These are phyloP conservation scores for Volucella bombylans DNA, from an alignment of 2,888 invertebrate species.

Conservation along the genomic window DNA sequence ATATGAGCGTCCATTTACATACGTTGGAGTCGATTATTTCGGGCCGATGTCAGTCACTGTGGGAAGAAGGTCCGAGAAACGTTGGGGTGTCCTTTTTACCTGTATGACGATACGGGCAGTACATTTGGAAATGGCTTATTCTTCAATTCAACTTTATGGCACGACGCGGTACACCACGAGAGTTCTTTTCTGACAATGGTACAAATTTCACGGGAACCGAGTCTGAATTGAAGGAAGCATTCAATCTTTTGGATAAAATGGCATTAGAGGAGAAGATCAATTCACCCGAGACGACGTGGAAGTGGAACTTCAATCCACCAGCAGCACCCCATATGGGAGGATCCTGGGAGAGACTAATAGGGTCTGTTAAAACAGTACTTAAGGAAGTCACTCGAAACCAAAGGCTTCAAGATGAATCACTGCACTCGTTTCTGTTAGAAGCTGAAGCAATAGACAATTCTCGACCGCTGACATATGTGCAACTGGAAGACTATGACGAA, in stretches of 20 bases:
- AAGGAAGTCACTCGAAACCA: slow-evolving; percentile 54
- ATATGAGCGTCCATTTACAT: slow-evolving; percentile 7
- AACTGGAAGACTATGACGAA: slow-evolving; percentile 53
- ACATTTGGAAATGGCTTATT: slow-evolving; percentile 41
- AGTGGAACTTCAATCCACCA: background rate
- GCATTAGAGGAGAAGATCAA: slow-evolving; percentile 13
- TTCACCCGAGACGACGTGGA: slow-evolving; percentile 18
- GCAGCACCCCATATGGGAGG: too few relatives aligned
- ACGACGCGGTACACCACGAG: slow-evolving; percentile 53
- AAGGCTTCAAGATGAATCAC: slow-evolving; percentile 72
- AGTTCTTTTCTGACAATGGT: slow-evolving; percentile 65
- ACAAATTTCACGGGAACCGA: slow-evolving; percentile 66
- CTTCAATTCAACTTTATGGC: slow-evolving; percentile 55
- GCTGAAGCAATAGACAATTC: slow-evolving; percentile 74
- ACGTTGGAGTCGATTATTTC: background rate
- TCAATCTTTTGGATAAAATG: background rate
- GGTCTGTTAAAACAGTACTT: slow-evolving; percentile 66
- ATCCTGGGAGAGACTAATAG: slow-evolving; percentile 39
- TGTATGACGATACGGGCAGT: background rate
- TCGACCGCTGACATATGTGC: slow-evolving; percentile 44
- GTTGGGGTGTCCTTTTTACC: background rate
- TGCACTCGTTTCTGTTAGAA: slow-evolving; percentile 44
- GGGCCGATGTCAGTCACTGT: background rate
- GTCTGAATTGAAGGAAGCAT: slow-evolving; percentile 37
- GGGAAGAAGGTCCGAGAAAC: too few relatives aligned